Evolutionary conservation across 1,140 invertebrate species (phyloP), one percentile per base, ranked within the genome.

Genomic region (Nephila pilipes): DNA sequence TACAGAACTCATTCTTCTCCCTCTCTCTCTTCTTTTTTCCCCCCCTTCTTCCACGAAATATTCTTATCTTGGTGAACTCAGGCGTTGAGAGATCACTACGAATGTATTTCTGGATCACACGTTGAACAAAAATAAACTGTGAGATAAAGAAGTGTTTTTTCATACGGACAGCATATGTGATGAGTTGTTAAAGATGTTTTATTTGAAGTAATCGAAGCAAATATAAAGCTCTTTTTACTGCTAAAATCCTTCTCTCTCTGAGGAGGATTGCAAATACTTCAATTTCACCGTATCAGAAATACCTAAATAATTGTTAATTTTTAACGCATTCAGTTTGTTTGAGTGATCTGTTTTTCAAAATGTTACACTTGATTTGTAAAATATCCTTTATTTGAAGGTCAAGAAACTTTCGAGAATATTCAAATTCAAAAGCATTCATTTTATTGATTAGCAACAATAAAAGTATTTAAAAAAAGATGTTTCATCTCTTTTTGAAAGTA

Each of bases 41-140:
- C n/a, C 10, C n/a, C 22, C 10, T n/a, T n/a, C 22, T 1, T 25
- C 0, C 63, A 1, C 20, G 32, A 75, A n/a, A n/a, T 75, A 16
- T 12, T 75, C 69, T 75, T 75, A 36, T 75, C 69, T 36, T 3
- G 5, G 3, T 32, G 69, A 75, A 75, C 29, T 36, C 69, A 4
- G 18, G 25, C 69, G 69, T 75, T 75, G 69, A 75, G n/a, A n/a
- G 69, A 75, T 32, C 4, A 32, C 36, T 32, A 75, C 69, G 32
- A 75, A 75, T 36, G 32, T 75, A 75, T 75, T 75, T 75, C 69
- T 75, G 69, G 69, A 75, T 75, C 29, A n/a, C n/a, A n/a, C 29
- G 29, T 75, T 29, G 16, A 60, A 75, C 69, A 32, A 75, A 36
- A 75, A 75, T 75, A 75, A 75, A 75, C 69, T 16, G 29, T 32